Conservation (phyloP, 2,113 vertebrate genomes). For the Oncorhynchus masou region DNA sequence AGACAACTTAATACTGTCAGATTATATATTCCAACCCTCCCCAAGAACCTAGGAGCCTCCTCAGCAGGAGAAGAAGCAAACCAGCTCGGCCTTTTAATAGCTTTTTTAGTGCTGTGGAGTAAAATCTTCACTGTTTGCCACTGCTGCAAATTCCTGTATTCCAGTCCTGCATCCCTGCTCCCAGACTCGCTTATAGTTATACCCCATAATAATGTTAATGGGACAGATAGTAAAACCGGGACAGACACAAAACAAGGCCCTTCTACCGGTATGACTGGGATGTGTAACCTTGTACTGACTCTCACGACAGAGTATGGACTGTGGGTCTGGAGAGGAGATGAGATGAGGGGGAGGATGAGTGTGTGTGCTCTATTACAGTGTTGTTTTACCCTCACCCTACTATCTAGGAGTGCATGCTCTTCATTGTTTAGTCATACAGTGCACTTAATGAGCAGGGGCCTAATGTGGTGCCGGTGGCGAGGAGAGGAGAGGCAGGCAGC, state of each 20-base stretch:
- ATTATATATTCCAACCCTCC: slow-evolving; percentile 46
- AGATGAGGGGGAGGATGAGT: neutral
- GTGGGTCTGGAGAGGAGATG: slow-evolving; percentile 8
- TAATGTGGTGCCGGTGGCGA: slow-evolving; percentile 9
- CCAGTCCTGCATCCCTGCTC: slow-evolving; percentile 29
- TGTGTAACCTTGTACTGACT: slow-evolving; percentile 1
- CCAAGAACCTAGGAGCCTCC: slow-evolving; percentile 24
- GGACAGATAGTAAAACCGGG: slow-evolving; percentile 53
- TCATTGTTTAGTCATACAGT: slow-evolving; percentile 14
- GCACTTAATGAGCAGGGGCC: slow-evolving; percentile 12
- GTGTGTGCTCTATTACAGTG: neutral
- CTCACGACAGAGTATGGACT: neutral
- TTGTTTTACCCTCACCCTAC: neutral
- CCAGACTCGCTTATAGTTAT: slow-evolving; percentile 46
- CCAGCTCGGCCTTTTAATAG: slow-evolving; percentile 39
- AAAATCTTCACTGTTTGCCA: slow-evolving; percentile 48
- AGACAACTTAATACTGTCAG: slow-evolving; percentile 42
- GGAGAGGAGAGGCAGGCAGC: neutral
- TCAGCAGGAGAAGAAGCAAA: slow-evolving; percentile 23
- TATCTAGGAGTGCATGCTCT: neutral
- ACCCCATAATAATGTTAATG: slow-evolving; percentile 63
- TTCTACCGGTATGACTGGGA: neutral
- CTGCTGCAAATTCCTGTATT: slow-evolving; percentile 43
- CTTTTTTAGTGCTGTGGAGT: slow-evolving; percentile 38
- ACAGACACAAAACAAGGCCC: slow-evolving; percentile 40